Evolutionary conservation across 2,888 invertebrate species (phyloP).

Genomic region (Mesorhabditis sp.): DNA sequence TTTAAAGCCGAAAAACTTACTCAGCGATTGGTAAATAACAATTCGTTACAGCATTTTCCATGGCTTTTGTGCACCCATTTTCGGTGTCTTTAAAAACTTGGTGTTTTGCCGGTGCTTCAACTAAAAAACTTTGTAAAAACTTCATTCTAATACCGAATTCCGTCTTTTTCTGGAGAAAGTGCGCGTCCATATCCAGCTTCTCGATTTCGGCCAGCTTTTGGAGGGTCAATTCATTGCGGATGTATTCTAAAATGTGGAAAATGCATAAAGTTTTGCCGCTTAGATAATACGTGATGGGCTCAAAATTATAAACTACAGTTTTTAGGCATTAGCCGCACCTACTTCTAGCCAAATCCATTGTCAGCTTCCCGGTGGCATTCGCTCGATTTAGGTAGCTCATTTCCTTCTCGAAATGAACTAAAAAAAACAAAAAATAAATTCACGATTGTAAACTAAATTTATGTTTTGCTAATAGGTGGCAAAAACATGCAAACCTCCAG

Average conservation of each 20-base stretch:
- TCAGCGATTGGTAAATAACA: constrained; percentile 4
- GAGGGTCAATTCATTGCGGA: too few species aligned
- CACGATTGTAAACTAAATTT: too few species aligned
- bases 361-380: background rate
- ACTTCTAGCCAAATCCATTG: background rate
- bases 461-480: background rate
- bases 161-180: background rate
- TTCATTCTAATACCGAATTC: background rate
- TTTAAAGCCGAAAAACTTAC: background rate
- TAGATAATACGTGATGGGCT: too few species aligned
- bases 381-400: background rate
- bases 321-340: background rate
- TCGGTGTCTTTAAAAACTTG: too few species aligned
- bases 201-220: too few species aligned
- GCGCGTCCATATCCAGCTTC: too few species aligned
- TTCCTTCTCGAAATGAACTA: background rate
- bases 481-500: background rate
- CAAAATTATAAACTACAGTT: too few species aligned
- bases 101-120: background rate
- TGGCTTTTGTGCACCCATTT: background rate
- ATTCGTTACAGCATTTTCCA: background rate
- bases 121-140: background rate
- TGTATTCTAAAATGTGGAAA: too few species aligned
- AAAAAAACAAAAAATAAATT: background rate
- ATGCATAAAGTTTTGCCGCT: too few species aligned